Conservation (phyloP, 2,888 invertebrate species). For the Lasius platythorax region DNA sequence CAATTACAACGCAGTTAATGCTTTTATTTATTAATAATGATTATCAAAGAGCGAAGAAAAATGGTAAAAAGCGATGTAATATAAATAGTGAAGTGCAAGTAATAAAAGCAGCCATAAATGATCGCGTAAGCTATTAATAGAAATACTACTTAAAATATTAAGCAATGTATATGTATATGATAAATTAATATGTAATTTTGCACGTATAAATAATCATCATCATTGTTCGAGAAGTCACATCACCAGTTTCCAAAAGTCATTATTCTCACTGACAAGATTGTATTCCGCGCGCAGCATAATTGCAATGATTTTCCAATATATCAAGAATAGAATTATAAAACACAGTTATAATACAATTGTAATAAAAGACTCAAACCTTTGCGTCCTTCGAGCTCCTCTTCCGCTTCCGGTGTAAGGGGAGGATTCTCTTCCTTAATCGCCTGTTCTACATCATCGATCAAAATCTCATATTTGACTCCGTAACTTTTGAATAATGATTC, state of each 20-base stretch:
- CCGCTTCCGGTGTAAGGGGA: slow-evolving; percentile 86
- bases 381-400: slow-evolving; percentile 90
- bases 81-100: not conserved
- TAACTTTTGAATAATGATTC: slow-evolving; percentile 88
- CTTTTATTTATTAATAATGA: slow-evolving; percentile 21
- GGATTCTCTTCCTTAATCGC: slow-evolving; percentile 94
- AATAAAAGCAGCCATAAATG: slow-evolving; percentile 4
- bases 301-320: not conserved
- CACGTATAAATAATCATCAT: not conserved
- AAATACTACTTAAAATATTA: slow-evolving; percentile 2
- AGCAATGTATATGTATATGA: not conserved
- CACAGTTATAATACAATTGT: not conserved
- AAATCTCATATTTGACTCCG: slow-evolving; percentile 90
- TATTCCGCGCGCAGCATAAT: not conserved
- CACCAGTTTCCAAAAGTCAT: not conserved
- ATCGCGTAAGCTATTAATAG: not conserved
- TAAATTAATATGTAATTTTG: not conserved
- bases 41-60: not conserved
- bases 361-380: slow-evolving; percentile 84
- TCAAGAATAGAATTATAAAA: not conserved
- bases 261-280: not conserved
- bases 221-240: not conserved
- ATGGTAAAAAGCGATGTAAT: not conserved
- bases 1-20: not conserved
- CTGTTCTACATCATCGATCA: slow-evolving; percentile 92